Percentiles rank a stretch among this genome's conserved stretches.
Conservation (phyloP, 1,140 invertebrate species). For the Drosophila bocqueti region DNA sequence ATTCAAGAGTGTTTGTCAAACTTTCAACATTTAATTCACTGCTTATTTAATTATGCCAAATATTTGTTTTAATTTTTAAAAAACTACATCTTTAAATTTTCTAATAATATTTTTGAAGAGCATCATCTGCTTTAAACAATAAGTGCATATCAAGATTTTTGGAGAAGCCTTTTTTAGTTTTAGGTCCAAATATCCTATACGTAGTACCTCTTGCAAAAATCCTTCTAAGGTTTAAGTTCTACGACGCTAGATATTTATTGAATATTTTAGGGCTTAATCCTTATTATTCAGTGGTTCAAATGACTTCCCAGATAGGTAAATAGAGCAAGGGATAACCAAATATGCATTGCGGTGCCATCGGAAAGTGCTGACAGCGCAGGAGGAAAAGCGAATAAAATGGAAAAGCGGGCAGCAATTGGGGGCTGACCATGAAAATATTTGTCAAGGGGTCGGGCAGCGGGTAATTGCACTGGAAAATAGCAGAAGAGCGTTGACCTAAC, state of each 20-base stretch:
- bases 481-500: constrained; percentile 41
- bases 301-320: not conserved
- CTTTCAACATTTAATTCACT: too few relatives aligned
- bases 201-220: not conserved
- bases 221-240: not conserved
- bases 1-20: too few relatives aligned
- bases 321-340: not conserved
- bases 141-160: too few relatives aligned
- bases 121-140: too few relatives aligned
- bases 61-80: too few relatives aligned
- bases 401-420: constrained; percentile 10
- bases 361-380: constrained; percentile 12
- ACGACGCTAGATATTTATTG: not conserved
- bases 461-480: constrained; percentile 41
- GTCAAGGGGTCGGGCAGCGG: constrained; percentile 10
- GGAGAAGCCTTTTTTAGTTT: too few relatives aligned
- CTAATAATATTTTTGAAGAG: too few relatives aligned
- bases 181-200: too few relatives aligned
- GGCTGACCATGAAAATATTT: constrained; percentile 54
- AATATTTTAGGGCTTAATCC: not conserved
- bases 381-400: constrained; percentile 7
- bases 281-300: not conserved
- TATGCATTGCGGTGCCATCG: constrained; percentile 5
- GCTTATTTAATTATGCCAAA: too few relatives aligned
- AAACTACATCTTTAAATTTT: too few relatives aligned